Conservation (phyloP, 2,797 vertebrate genomes). For the Pipistrellus nathusii region DNA sequence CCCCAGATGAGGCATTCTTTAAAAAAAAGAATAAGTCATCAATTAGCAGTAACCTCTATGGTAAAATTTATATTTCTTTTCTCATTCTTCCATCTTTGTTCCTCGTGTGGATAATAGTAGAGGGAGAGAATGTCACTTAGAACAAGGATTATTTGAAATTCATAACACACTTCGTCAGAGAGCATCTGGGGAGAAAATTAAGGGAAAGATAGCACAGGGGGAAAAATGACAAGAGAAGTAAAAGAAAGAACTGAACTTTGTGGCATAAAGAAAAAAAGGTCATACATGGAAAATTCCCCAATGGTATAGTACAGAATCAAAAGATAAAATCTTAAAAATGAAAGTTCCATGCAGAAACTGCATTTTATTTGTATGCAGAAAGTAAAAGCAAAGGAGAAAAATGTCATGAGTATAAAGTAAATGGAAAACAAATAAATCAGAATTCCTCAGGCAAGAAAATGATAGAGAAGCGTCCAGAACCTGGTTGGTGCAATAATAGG, state of each 20-base stretch:
- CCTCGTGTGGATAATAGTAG: background rate
- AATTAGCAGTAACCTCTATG: background rate
- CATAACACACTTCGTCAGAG: conserved; percentile 35
- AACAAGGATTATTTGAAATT: conserved; percentile 61
- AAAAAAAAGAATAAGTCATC: conserved; percentile 7
- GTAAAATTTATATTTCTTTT: background rate
- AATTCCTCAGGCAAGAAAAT: background rate
- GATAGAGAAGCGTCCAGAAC: background rate
- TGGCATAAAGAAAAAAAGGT: background rate
- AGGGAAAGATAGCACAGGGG: background rate
- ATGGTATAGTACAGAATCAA: background rate
- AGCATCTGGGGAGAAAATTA: background rate
- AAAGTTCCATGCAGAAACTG: background rate
- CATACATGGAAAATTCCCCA: background rate
- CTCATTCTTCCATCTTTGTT: background rate
- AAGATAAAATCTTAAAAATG: conserved; percentile 18
- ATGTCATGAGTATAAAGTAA: background rate
- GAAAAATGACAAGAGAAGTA: background rate
- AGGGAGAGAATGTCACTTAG: background rate
- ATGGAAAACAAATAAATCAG: conserved; percentile 29
- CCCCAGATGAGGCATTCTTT: background rate
- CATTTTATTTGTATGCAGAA: background rate
- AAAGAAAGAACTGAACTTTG: background rate
- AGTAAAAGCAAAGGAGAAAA: conserved; percentile 6
- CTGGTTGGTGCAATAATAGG: background rate